Conservation (phyloP, 2,113 vertebrate species). For the Sylvia atricapilla region DNA sequence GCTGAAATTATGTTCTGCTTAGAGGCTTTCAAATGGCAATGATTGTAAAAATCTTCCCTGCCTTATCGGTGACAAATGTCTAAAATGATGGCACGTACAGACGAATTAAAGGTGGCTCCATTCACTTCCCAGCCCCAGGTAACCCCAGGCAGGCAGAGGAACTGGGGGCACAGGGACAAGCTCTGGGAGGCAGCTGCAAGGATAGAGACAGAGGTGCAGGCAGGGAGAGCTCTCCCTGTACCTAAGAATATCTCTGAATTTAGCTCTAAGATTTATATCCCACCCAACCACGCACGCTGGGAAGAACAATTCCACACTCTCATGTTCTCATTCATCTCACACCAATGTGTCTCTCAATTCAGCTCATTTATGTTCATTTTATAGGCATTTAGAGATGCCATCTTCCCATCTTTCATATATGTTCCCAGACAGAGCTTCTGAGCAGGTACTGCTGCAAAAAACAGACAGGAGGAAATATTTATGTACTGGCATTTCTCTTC, state of each 20-base stretch:
- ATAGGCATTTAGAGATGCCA: not conserved
- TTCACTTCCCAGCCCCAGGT: not conserved
- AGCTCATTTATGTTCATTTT: not conserved
- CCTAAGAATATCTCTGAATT: conserved; percentile 13
- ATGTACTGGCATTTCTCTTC: not conserved
- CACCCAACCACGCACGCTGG: not conserved
- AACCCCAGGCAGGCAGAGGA: not conserved
- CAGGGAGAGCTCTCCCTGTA: not conserved
- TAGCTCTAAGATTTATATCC: not conserved
- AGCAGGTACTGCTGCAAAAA: not conserved
- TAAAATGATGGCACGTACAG: not conserved
- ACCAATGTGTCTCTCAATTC: not conserved
- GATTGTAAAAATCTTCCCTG: not conserved
- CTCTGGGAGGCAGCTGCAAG: not conserved
- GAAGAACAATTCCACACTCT: not conserved
- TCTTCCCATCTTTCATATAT: not conserved
- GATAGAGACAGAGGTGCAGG: not conserved
- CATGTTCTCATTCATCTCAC: not conserved
- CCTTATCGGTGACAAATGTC: conserved; percentile 14
- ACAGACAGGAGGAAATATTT: not conserved
- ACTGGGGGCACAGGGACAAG: not conserved
- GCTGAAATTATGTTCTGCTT: conserved; percentile 33
- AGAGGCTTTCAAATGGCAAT: not conserved
- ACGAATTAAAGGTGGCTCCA: not conserved
- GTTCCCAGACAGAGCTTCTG: not conserved